phyloP scores from a whole-genome alignment of 2,888 invertebrate species.

The Erpobdella octoculata region DNA sequence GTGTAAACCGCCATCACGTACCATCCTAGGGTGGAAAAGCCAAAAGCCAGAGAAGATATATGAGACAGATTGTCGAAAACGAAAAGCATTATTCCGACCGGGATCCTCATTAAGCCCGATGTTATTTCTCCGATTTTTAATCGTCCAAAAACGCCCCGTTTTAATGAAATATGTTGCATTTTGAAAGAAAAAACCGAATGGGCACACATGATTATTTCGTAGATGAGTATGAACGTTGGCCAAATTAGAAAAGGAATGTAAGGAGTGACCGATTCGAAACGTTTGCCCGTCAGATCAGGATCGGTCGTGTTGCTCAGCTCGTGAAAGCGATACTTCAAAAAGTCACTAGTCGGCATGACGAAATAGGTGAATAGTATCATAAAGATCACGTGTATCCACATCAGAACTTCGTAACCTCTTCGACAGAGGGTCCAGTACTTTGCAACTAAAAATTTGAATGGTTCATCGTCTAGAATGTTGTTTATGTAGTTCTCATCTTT shows the following conservation, averaged over 20 bases:
- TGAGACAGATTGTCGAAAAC: conserved; percentile 30
- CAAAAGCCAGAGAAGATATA: conserved; percentile 37
- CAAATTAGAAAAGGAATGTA: conserved; percentile 24
- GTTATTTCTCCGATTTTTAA: conserved; percentile 27
- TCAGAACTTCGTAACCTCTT: conserved; percentile 23
- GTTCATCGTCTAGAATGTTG: conserved; percentile 23
- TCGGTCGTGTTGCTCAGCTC: background rate
- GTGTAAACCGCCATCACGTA: conserved; percentile 40
- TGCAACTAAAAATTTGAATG: conserved; percentile 25
- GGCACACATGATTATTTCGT: background rate
- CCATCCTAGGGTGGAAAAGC: conserved; percentile 43
- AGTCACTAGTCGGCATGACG: conserved; percentile 23
- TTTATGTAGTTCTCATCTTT: conserved; percentile 23
- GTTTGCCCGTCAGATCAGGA: background rate
- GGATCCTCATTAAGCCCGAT: conserved; percentile 28
- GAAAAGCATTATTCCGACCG: conserved; percentile 27
- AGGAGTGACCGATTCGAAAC: background rate
- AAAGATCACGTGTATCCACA: conserved; percentile 31
- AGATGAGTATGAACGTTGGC: conserved; percentile 25
- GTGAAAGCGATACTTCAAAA: conserved; percentile 22
- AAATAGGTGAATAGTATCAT: conserved; percentile 32
- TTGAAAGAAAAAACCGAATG: background rate
- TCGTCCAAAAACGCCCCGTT: background rate
- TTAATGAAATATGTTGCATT: background rate
- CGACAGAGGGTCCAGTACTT: conserved; percentile 31